Evolutionary conservation across 2,113 vertebrate genomes (phyloP).

Genomic region (Poecilia latipinna): DNA sequence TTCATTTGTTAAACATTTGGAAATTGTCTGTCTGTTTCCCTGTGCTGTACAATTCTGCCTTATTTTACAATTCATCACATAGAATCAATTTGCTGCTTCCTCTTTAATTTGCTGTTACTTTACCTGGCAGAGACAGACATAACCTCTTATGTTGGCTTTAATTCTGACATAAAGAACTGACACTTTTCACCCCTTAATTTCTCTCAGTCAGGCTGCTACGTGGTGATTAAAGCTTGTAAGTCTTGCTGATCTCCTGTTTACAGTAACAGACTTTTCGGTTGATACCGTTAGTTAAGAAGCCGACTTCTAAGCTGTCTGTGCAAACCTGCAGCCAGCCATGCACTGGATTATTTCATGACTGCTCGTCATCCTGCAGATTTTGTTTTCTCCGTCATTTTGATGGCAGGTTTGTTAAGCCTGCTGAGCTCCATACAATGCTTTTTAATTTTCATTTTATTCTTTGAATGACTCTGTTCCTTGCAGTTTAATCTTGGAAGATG

Average conservation of each 20-base stretch:
- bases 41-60: neutral
- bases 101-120: neutral
- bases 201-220: neutral
- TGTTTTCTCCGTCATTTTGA: neutral
- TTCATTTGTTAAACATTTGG: neutral
- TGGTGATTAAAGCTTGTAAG: neutral
- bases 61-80: constrained; percentile 10
- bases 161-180: neutral
- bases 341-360: neutral
- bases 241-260: neutral
- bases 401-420: neutral
- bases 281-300: neutral
- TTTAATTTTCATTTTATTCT: neutral
- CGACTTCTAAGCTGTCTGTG: neutral
- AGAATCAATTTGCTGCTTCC: constrained; percentile 5
- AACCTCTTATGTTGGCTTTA: neutral
- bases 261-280: neutral
- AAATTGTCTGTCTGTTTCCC: neutral
- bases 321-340: neutral
- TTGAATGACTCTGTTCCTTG: neutral
- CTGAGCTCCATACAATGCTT: neutral
- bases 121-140: neutral
- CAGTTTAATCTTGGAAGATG: neutral
- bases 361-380: neutral
- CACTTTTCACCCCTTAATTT: neutral